Base-by-base conservation (phyloP, 1,140 invertebrate genomes). In the Globodera ellingtonae region DNA sequence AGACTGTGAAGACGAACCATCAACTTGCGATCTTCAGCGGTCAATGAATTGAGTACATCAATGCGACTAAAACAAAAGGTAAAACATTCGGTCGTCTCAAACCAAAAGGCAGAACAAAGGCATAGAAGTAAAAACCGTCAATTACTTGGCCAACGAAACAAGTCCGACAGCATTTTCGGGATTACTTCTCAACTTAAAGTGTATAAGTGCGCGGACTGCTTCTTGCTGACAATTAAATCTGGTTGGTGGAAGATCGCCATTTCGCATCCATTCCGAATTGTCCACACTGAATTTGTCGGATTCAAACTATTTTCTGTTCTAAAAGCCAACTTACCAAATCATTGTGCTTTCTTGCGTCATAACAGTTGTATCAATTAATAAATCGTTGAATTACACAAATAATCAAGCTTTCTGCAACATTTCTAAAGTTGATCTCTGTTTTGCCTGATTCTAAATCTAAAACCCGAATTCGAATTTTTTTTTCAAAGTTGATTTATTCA, bases 201-300 rank as follows among this genome's bases (percentile, higher is more conserved):
- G 94, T 90, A 96, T 97, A 65, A 99, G 94, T 85, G 98, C 91
- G 90, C 97, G 97, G 24, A 98, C 96, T 71, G 97, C 97, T 92
- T 99, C 97, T 91, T 88, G 96, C 89, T 99, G 96, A 48, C 96
- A 96, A 91, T 98, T 96, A 70, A 99, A 92, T 86, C 97, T 92
- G 13, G 96, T 97, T 52, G 97, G 97, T 78, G 97, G 90, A 91
- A 98, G 99, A 91, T 99, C 97, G 85, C 97, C 97, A 94, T 99
- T 99, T 90, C 98, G 93, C 95, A 99, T 98, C 90, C 94, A 99
- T 90, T 99, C 97, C 91, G 96, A 98, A 90, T 98, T 99, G 91
- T 99, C 97, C 79, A 99, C 95, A 92, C 95, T 47, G 8, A 6
- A 44, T n/a, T 72, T 1, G 1, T 21, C 44, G 5, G 13, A 62